A percentile compares a stretch with the other conserved stretches of the same genome.
These are phyloP conservation scores for Streptopelia turtur DNA, from an alignment of 2,797 vertebrate species.

Conservation along the genomic window DNA sequence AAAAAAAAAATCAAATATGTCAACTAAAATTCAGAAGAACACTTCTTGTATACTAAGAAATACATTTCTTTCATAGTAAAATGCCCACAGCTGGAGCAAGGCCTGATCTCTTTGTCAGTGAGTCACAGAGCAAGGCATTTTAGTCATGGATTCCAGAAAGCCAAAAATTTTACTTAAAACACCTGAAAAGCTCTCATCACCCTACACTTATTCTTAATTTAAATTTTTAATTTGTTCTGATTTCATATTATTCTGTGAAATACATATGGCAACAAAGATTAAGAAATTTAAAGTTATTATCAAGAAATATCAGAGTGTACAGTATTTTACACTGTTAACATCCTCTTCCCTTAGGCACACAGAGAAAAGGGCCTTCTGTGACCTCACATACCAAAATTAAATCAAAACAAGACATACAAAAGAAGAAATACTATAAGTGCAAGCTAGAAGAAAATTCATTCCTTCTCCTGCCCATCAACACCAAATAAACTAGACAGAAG, in stretches of 20 bases:
- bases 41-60: background rate
- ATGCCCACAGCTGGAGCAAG: background rate
- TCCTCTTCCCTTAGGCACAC: background rate
- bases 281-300: background rate
- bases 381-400: background rate
- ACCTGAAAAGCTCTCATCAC: background rate
- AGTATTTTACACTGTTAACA: background rate
- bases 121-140: background rate
- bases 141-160: background rate
- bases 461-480: slow-evolving; percentile 34
- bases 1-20: background rate
- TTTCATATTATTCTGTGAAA: background rate
- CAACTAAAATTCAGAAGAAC: background rate
- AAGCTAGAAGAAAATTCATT: slow-evolving; percentile 41
- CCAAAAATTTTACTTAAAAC: background rate
- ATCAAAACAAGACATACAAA: background rate
- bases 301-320: background rate
- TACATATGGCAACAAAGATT: background rate
- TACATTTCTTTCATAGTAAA: background rate
- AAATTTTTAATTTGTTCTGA: background rate
- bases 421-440: background rate
- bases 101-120: background rate
- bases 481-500: slow-evolving; percentile 57
- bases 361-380: background rate
- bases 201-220: background rate